Percentiles rank a stretch among this genome's conserved stretches.
Evolutionary conservation across 1,140 invertebrate genomes (phyloP).

Genomic region (Drosophila grimshawi): DNA sequence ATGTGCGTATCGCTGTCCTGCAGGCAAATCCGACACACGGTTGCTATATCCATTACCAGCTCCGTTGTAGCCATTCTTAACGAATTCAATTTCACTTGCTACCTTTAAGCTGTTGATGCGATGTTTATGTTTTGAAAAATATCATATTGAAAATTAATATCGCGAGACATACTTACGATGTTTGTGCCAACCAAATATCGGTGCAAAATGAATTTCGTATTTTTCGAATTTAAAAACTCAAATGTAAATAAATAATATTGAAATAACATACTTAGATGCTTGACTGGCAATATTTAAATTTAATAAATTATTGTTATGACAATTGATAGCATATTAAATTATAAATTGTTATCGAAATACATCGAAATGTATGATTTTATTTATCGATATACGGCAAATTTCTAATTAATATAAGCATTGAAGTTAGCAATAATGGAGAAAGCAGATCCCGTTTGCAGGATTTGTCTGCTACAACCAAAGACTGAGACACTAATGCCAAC

Average conservation of each 20-base stretch:
- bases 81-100: background rate
- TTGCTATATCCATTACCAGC: conserved; percentile 44
- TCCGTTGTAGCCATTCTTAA: conserved; percentile 29
- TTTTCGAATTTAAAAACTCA: too few relatives aligned
- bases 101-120: conserved; percentile 2
- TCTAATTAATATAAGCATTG: conserved; percentile 11
- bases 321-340: too few relatives aligned
- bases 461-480: conserved; percentile 60
- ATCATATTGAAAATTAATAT: conserved; percentile 16
- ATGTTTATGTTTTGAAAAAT: conserved; percentile 33
- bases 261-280: too few relatives aligned
- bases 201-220: background rate
- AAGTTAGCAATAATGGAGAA: conserved; percentile 17
- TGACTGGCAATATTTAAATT: background rate
- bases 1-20: conserved; percentile 71
- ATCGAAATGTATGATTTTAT: background rate
- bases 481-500: conserved; percentile 57
- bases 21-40: conserved; percentile 69
- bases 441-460: conserved; percentile 46
- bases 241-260: too few relatives aligned
- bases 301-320: background rate
- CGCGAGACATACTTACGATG: conserved; percentile 3
- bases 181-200: background rate
- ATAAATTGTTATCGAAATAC: background rate
- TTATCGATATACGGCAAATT: conserved; percentile 26